Evolutionary conservation across 2,888 invertebrate species (phyloP).

Genomic region (Baccha elongata): DNA sequence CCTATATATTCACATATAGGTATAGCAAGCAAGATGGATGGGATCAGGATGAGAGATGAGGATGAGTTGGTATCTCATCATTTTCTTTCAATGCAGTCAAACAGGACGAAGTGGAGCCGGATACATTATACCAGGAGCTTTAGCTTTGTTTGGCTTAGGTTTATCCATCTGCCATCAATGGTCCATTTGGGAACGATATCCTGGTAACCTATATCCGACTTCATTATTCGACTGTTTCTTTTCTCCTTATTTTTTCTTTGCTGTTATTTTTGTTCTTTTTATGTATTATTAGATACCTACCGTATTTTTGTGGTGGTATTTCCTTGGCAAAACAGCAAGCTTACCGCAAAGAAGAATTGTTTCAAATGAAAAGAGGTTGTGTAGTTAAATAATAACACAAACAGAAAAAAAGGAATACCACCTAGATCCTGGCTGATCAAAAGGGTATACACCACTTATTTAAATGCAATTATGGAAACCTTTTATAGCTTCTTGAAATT

Average conservation of each 20-base stretch:
- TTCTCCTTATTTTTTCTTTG: neutral
- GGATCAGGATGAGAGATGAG: neutral
- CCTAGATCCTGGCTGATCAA: conserved; percentile 15
- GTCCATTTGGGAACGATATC: conserved; percentile 63
- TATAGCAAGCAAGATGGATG: neutral
- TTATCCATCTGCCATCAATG: conserved; percentile 39
- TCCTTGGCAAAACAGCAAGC: conserved; percentile 41
- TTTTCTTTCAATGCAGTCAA: conserved; percentile 51
- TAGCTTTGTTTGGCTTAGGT: conserved; percentile 53
- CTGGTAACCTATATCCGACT: conserved; percentile 65
- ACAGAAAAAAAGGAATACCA: neutral
- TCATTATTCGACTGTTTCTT: conserved; percentile 48
- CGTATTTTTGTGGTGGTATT: conserved; percentile 54
- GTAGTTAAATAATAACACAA: conserved; percentile 9
- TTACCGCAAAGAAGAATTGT: conserved; percentile 14
- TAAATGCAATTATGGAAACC: conserved; percentile 41
- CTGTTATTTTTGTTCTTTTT: conserved; percentile 7
- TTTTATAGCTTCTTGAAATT: conserved; percentile 10
- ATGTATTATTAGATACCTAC: conserved; percentile 9
- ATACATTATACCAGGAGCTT: conserved; percentile 46
- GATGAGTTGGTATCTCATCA: conserved; percentile 15
- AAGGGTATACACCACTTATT: conserved; percentile 52
- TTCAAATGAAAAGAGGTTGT: conserved; percentile 28
- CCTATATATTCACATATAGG: no score
- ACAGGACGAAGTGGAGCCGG: conserved; percentile 7